A percentile compares a stretch with the other conserved stretches of the same genome.
Evolutionary conservation across 2,797 vertebrate species (phyloP).

Genomic region (Falco naumanni): DNA sequence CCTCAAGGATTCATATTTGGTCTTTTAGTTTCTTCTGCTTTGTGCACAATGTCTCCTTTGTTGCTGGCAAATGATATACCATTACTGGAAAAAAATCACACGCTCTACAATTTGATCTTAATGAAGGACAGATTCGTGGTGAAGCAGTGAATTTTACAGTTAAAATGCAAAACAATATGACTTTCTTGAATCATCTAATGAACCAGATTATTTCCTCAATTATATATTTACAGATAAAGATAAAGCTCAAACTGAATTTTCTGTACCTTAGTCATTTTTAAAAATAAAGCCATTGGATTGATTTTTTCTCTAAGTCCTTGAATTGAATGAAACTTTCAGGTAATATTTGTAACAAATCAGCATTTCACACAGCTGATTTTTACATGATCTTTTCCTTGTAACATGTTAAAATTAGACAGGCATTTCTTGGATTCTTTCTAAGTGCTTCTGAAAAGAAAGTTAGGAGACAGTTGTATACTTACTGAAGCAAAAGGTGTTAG

Average conservation of each 20-base stretch:
- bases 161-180: background rate
- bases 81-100: constrained; percentile 2
- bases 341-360: background rate
- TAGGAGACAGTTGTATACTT: background rate
- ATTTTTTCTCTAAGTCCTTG: background rate
- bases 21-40: background rate
- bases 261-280: background rate
- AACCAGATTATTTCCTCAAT: background rate
- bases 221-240: background rate
- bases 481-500: background rate
- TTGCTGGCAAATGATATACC: background rate
- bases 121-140: constrained; percentile 14
- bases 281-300: background rate
- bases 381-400: background rate
- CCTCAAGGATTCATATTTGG: background rate
- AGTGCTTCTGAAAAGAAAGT: background rate
- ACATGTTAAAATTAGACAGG: background rate
- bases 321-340: background rate
- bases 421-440: background rate
- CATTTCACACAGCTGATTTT: background rate
- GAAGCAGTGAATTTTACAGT: background rate
- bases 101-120: constrained; percentile 23
- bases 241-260: background rate
- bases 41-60: background rate
- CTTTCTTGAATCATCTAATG: background rate